Evolutionary conservation across 2,797 vertebrate species (phyloP), one percentile per base, ranked within the genome.

Genomic region (Xiphorhynchus erythropygius): DNA sequence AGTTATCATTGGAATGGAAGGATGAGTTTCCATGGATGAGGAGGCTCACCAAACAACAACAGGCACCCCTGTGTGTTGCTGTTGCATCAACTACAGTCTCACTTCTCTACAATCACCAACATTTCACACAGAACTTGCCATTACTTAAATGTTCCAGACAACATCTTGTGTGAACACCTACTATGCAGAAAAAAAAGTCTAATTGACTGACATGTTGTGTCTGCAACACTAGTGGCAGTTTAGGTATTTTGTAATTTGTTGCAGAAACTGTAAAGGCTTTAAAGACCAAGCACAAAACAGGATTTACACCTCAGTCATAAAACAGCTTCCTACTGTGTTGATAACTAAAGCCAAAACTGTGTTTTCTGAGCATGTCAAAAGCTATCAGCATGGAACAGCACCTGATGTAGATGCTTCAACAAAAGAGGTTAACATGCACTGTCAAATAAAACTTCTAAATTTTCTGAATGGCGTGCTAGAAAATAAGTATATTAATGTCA

Each of bases 21-120:
- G 91, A 91, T 91, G 80, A 56, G 52, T 91, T 97, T 97, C 95
- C 95, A 92, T 30, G 74, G 93, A 93, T 79, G 84, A 97, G 91
- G 90, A 96, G 92, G 89, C 93, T 97, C 88, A 96, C 46, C 89
- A 91, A 95, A 92, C 4, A 25, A 53, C 32, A 93, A 96, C 64
- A 92, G 90, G 80, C 80, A 91, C 23, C 59, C 32, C 5, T 17
- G 21, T 24, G 24, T 56, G 68, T 44, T 78, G 70, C 69, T 68
- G 33, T 30, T 56, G 49, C 73, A 75, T 85, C 89, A 70, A 44
- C 42, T 69, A 64, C 16, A 5, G 70, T 87, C 71, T 65, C 5
- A 13, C 67, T 74, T 64, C 65, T 80, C 30, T 46, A 30, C 35
- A 47, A 47, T 27, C 4, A 8, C 60, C 60, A 87, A 74, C 56